phyloP scores from a whole-genome alignment of 2,113 vertebrate species.

The Ceuthmochares aereus region DNA sequence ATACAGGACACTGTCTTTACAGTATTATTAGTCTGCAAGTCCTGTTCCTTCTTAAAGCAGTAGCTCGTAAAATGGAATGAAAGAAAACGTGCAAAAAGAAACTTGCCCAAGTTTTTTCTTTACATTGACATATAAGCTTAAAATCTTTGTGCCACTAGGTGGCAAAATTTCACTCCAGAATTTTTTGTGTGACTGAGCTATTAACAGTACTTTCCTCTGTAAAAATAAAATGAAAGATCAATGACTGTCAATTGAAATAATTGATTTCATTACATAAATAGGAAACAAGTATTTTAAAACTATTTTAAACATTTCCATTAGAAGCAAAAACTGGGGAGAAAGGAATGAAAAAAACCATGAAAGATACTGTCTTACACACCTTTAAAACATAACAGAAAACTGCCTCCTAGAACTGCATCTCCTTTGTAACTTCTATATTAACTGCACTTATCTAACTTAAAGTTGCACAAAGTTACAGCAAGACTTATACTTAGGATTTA shows the following conservation, averaged over 20 bases:
- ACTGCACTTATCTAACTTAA: background rate
- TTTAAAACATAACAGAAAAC: background rate
- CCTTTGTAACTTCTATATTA: background rate
- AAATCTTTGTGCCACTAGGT: conserved; percentile 19
- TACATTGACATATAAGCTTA: background rate
- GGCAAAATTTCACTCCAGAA: background rate
- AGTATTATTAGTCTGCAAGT: background rate
- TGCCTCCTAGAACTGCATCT: background rate
- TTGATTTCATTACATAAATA: background rate
- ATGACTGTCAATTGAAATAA: background rate
- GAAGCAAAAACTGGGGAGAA: background rate
- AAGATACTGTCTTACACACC: background rate
- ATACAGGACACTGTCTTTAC: background rate
- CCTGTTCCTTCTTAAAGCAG: background rate
- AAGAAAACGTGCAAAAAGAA: background rate
- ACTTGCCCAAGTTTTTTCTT: background rate
- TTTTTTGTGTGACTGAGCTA: background rate
- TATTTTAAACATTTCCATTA: background rate
- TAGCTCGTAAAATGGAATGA: background rate
- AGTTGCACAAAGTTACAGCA: background rate
- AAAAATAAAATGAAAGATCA: background rate
- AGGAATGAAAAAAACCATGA: rapidly evolving
- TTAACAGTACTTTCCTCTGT: background rate
- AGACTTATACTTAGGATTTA: background rate
- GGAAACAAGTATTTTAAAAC: background rate